Evolutionary conservation across 1,140 invertebrate genomes (phyloP), one percentile per base, ranked within the genome.

Genomic region (Drosophila bocqueti): DNA sequence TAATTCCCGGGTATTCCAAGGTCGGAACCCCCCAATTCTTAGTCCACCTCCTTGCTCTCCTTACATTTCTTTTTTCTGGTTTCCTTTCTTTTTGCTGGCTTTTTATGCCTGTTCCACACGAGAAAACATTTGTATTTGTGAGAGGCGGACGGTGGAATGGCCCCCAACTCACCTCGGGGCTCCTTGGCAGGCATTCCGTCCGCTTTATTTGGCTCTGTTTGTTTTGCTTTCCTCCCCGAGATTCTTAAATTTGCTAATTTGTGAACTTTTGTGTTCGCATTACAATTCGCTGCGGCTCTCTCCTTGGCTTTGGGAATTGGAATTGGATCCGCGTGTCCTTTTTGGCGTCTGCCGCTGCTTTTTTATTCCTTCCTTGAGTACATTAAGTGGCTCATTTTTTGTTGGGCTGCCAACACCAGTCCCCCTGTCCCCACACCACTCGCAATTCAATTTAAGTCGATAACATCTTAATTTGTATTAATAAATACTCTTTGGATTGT

Each of bases 211-310:
- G 49, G 62, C 49, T 59, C 55, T 83, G 68, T 67, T 82, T 79
- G 79, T 65, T 76, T 76, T 60, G 34, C 18, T 61, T 61, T 65
- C 49, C 47, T 74, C 69, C 82, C 57, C 64, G 64, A 81, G 84
- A 74, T 89, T 78, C 84, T 89, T 76, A 89, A 87, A 87, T 89
- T 87, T 87, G 84, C 84, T 87, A 87, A 87, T 87, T 87, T 87
- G 84, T 87, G 84, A 89, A 84, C 84, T 87, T 87, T 87, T 89
- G 84, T 87, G 72, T 73, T 76, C 83, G 80, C 83, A 86, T 87
- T 87, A 89, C 81, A 83, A 87, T 89, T 87, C 60, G 66, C 62
- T 76, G 26, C 76, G 62, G 46, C 59, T 60, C 59, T 68, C 49
- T 62, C 50, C 24, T n/a, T 40, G 46, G 34, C 60, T 11, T 49